Conservation (phyloP, 2,888 invertebrate genomes). For the Luperina testacea region DNA sequence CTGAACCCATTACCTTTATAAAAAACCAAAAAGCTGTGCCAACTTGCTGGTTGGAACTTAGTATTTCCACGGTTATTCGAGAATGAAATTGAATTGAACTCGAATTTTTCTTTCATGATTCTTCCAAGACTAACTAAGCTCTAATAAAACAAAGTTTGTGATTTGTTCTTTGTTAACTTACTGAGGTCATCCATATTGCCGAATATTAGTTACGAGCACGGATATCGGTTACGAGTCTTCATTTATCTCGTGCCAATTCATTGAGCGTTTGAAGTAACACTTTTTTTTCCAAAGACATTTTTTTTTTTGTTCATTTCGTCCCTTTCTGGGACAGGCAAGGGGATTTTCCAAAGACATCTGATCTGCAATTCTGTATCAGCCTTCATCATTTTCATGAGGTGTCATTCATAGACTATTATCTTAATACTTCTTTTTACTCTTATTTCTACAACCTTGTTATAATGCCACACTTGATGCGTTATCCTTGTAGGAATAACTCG, state of each 20-base stretch:
- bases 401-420: background rate
- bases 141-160: conserved; percentile 1
- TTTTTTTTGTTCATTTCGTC: too few species aligned
- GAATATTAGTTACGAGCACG: background rate
- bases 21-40: conserved; percentile 13
- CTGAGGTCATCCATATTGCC: conserved; percentile 1
- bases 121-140: background rate
- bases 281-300: background rate
- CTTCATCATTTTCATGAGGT: background rate
- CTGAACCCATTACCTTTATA: conserved; percentile 9
- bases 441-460: background rate
- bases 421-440: background rate
- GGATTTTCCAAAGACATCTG: background rate
- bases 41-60: conserved; percentile 13
- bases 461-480: background rate
- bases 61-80: conserved; percentile 30
- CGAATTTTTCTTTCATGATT: background rate
- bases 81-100: conserved; percentile 34
- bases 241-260: background rate
- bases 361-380: background rate
- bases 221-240: too few species aligned
- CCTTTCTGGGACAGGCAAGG: too few species aligned
- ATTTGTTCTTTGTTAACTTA: conserved; percentile 13
- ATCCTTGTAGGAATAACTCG: background rate
- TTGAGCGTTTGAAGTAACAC: background rate